Evolutionary conservation across 2,113 vertebrate species (phyloP), one percentile per base, ranked within the genome.

Genomic region (Zingel zingel): DNA sequence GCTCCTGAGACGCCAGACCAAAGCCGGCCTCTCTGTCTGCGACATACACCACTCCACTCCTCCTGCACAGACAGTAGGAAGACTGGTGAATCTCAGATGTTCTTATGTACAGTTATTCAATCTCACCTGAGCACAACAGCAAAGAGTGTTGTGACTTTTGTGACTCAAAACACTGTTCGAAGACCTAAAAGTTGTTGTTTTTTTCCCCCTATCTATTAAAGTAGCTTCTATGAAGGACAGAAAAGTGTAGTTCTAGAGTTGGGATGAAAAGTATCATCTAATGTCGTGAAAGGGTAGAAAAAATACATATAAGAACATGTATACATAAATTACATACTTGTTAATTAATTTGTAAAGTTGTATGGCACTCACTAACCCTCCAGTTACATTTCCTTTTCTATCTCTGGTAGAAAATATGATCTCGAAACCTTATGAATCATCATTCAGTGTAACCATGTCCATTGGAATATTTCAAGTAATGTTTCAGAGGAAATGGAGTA

Each of bases 1-100:
- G 95, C 76, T 99, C 98, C 94, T 99, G 98, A 3, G 96, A 90
- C 18, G 95, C 96, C 83, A 99, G 92, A 27, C 97, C 97, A 66
- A 99, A 99, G 74, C 98, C 98, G 43, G 85, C 83, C 74, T 97
- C 96, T 88, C 96, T 91, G 62, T 94, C 95, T 16, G 93, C 92
- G 12, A 98, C 93, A 2, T 94, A 96, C 12, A 99, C 91, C 27
- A 23, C 93, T 1, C 98, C 98, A 19, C 86, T 89, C 53, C 91
- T 91, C 90, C 98, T 99, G 93, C 48, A 89, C 61, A 90, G 62
- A 74, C 9, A 53, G 56, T 18, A 27, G 27, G 50, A 48, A 16
- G 43, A 50, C 0, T 11, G 15, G 64, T 4, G 5, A 54, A 39
- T 2, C 12, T 33, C 63, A 39, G 53, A 36, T 36, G 33, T 36